A percentile compares a stretch with the other conserved stretches of the same genome.
Conservation (phyloP, 1,140 invertebrate species). For the Ips typographus region DNA sequence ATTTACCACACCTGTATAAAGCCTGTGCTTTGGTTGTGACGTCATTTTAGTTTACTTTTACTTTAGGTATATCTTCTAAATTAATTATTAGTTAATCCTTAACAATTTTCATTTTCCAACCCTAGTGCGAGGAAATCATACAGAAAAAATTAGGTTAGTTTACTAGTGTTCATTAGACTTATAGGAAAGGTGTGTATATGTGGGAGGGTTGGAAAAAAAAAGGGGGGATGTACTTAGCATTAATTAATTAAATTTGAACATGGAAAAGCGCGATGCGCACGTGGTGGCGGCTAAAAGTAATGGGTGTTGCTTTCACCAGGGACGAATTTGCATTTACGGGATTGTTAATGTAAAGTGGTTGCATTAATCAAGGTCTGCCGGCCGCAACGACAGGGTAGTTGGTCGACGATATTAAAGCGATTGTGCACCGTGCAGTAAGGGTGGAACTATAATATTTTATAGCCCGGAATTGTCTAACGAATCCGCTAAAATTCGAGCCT, state of each 20-base stretch:
- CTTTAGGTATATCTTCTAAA: too few species aligned
- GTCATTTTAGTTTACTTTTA: too few species aligned
- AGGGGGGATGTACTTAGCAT: background rate
- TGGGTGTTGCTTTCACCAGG: slow-evolving; percentile 39
- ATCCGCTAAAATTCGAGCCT: background rate
- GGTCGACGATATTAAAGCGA: slow-evolving; percentile 51
- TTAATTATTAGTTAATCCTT: too few species aligned
- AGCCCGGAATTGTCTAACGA: background rate
- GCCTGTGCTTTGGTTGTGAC: too few species aligned
- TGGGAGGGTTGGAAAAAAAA: too few species aligned
- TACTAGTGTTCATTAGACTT: too few species aligned
- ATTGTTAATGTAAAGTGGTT: slow-evolving; percentile 51
- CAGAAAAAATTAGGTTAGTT: too few species aligned
- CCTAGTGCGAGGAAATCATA: too few species aligned
- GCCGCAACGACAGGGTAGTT: slow-evolving; percentile 48
- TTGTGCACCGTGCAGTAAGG: slow-evolving; percentile 5
- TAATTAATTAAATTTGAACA: slow-evolving; percentile 31
- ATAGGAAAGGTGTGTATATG: too few species aligned
- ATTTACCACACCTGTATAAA: too few species aligned
- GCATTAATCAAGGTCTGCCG: slow-evolving; percentile 50
- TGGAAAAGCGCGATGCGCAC: slow-evolving; percentile 11
- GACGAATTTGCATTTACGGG: slow-evolving; percentile 47
- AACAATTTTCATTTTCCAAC: too few species aligned
- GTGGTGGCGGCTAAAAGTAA: slow-evolving; percentile 28
- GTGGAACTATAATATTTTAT: slow-evolving; percentile 9